A percentile compares a stretch with the other conserved stretches of the same genome.
Conservation (phyloP, 1,140 invertebrate species). For the Plectus sambesii region DNA sequence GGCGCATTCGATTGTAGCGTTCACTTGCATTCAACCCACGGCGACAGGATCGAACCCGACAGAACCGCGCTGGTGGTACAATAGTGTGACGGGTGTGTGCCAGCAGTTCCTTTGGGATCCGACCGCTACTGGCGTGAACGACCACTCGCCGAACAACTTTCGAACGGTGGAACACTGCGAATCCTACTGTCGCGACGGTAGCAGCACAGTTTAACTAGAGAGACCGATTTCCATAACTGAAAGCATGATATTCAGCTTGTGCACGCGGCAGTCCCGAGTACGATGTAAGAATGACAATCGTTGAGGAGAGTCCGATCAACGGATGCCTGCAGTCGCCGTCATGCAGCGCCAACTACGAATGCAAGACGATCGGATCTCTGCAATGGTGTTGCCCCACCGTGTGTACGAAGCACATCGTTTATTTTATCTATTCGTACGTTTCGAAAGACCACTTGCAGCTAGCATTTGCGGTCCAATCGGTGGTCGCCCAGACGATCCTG, state of each 20-base stretch:
- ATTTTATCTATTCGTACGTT: too few species aligned
- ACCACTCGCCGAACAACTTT: constrained; percentile 26
- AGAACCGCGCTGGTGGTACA: constrained; percentile 27
- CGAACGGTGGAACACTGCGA: constrained; percentile 25
- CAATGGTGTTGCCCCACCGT: constrained; percentile 26
- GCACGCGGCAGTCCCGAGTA: constrained; percentile 20
- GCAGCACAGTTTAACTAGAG: not conserved
- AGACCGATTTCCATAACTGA: not conserved
- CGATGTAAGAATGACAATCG: constrained; percentile 12
- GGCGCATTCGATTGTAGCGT: constrained; percentile 14
- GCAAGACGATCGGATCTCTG: constrained; percentile 22
- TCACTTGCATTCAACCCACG: constrained; percentile 25
- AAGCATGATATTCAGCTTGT: constrained; percentile 23
- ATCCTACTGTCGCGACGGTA: constrained; percentile 18
- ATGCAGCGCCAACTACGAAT: constrained; percentile 21
- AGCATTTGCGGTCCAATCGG: constrained; percentile 19
- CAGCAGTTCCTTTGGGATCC: constrained; percentile 27
- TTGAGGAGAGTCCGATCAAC: constrained; percentile 21
- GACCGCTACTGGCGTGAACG: constrained; percentile 14
- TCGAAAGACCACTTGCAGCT: too few species aligned
- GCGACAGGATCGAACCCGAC: constrained; percentile 26
- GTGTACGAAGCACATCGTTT: too few species aligned
- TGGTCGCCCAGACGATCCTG: constrained; percentile 21
- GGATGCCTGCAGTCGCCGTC: constrained; percentile 16
- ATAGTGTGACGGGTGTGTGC: constrained; percentile 22